Conservation (phyloP, 92 coral and sea anemone genomes). For the Actinernus sp. region DNA sequence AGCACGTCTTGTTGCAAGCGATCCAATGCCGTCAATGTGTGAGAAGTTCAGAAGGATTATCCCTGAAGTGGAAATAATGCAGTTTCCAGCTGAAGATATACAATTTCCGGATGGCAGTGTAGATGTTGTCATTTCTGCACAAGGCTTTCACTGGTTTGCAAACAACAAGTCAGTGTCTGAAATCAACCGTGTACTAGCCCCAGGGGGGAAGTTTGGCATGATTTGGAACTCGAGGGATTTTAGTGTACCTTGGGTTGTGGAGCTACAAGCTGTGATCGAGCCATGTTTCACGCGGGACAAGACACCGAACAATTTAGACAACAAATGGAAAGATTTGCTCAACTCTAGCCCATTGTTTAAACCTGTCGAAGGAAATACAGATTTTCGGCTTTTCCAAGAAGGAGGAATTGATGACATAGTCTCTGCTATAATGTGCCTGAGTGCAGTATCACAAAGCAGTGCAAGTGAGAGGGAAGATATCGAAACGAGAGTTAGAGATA, state of each 20-base stretch:
- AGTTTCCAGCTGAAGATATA: constrained; percentile 67
- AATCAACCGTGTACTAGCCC: constrained; percentile 85
- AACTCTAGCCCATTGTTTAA: constrained; percentile 53
- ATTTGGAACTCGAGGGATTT: constrained; percentile 87
- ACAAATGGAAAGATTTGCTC: constrained; percentile 59
- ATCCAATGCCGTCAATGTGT: constrained; percentile 70
- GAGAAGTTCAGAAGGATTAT: constrained; percentile 60
- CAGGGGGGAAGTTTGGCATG: constrained; percentile 79
- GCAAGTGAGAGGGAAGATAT: constrained; percentile 47
- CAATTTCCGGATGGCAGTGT: constrained; percentile 60
- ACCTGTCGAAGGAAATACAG: constrained; percentile 43
- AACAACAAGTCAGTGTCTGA: constrained; percentile 71
- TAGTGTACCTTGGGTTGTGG: constrained; percentile 78
- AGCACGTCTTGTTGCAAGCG: constrained; percentile 73
- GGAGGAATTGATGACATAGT: constrained; percentile 68
- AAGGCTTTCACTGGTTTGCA: constrained; percentile 88
- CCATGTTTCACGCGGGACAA: constrained; percentile 60
- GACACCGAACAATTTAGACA: constrained; percentile 61
- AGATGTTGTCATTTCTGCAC: constrained; percentile 79
- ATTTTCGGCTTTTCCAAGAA: constrained; percentile 33
- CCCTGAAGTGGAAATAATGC: constrained; percentile 72
- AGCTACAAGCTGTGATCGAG: constrained; percentile 63
- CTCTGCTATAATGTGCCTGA: constrained; percentile 55
- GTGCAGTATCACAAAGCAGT: constrained; percentile 65
- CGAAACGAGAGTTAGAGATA: constrained; percentile 53